These are phyloP conservation scores for Agrochola circellaris DNA, from an alignment of 2,888 invertebrate species.

Conservation along the genomic window DNA sequence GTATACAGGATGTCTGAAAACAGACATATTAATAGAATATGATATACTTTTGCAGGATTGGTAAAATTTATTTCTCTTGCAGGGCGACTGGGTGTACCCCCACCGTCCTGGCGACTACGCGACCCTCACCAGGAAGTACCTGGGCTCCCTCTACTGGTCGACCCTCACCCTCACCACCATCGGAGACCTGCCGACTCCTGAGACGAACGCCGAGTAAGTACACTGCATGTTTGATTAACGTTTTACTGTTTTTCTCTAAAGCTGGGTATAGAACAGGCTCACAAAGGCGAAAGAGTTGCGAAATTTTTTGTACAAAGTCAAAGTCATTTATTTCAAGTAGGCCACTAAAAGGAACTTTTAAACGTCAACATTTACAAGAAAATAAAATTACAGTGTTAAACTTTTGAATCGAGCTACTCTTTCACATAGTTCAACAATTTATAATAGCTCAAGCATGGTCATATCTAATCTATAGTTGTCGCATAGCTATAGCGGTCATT, in stretches of 20 bases:
- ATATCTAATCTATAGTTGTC: background rate
- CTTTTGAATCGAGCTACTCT: no score
- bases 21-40: no score
- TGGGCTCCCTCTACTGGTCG: slow-evolving; percentile 99
- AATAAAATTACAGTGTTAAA: background rate
- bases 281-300: background rate
- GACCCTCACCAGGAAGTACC: slow-evolving; percentile 97
- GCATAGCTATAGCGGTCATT: background rate
- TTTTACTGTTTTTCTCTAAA: background rate
- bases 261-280: background rate
- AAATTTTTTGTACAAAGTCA: background rate
- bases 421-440: background rate
- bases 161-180: slow-evolving; percentile 98
- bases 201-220: slow-evolving; percentile 99
- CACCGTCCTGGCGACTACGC: slow-evolving; percentile 97
- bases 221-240: slow-evolving; percentile 20
- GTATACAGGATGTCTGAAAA: no score
- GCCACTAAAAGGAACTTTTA: background rate
- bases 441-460: background rate
- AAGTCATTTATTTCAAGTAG: background rate
- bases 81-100: slow-evolving; percentile 97
- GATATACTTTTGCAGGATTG: no score
- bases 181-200: slow-evolving; percentile 98
- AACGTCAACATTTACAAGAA: background rate
- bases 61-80: slow-evolving; percentile 57